These are phyloP conservation scores for Scolopax bukidnonensis DNA, from an alignment of 2,797 vertebrate species.

Conservation along the genomic window DNA sequence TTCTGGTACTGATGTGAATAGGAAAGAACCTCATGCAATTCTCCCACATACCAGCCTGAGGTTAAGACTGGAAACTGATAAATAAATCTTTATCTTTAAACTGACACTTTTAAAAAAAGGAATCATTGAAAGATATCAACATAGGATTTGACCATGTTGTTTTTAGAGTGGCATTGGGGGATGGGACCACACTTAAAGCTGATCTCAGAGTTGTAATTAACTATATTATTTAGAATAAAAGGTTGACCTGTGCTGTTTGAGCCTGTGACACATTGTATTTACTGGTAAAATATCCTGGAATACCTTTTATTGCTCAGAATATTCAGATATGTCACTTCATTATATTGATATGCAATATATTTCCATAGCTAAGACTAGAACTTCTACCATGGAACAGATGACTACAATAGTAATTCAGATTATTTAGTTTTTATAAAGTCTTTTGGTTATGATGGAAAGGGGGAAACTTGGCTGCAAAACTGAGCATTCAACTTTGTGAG, in stretches of 20 bases:
- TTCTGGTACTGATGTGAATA: constrained; percentile 11
- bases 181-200: constrained; percentile 45
- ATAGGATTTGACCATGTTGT: neutral
- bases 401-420: constrained; percentile 67
- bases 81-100: constrained; percentile 39
- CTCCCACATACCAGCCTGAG: neutral
- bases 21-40: neutral
- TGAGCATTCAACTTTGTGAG: constrained; percentile 75
- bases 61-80: constrained; percentile 50
- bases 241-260: constrained; percentile 58
- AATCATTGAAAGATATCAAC: neutral
- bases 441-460: constrained; percentile 65
- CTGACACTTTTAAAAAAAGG: constrained; percentile 35
- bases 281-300: constrained; percentile 62
- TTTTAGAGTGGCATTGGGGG: constrained; percentile 18
- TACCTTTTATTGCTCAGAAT: constrained; percentile 66
- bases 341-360: constrained; percentile 75
- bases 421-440: constrained; percentile 76
- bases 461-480: constrained; percentile 72
- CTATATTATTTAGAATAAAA: constrained; percentile 21
- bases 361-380: constrained; percentile 74
- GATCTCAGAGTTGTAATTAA: constrained; percentile 35
- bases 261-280: constrained; percentile 65
- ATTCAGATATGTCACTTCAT: constrained; percentile 66
- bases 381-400: constrained; percentile 67